Evolutionary conservation across 2,113 vertebrate species (phyloP).

Genomic region (Ursus arctos): DNA sequence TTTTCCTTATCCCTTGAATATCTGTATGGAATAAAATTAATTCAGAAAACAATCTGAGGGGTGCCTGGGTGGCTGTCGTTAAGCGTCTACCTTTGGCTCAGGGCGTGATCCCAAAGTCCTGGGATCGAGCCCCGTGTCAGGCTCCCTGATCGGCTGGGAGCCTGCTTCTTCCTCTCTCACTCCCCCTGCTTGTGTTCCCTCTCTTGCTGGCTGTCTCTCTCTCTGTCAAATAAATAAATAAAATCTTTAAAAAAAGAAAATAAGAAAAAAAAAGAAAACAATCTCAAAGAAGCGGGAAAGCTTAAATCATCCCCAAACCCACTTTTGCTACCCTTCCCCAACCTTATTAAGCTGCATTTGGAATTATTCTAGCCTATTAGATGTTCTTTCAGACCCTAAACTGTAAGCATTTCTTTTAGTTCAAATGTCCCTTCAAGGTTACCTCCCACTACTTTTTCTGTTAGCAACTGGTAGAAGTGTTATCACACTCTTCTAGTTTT

Average conservation of each 20-base stretch:
- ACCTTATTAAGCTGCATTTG: constrained; percentile 13
- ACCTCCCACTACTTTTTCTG: not conserved
- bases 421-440: constrained; percentile 11
- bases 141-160: too few relatives aligned
- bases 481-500: not conserved
- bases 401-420: not conserved
- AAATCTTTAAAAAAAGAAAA: too few relatives aligned
- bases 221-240: too few relatives aligned
- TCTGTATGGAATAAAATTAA: constrained; percentile 60
- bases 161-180: too few relatives aligned
- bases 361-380: not conserved
- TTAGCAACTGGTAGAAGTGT: not conserved
- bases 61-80: too few relatives aligned
- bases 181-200: too few relatives aligned
- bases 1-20: constrained; percentile 53
- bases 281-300: constrained; percentile 29
- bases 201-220: too few relatives aligned
- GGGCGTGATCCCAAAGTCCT: too few relatives aligned
- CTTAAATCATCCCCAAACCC: not conserved
- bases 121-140: too few relatives aligned
- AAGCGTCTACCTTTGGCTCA: too few relatives aligned
- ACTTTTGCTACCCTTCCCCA: not conserved
- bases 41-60: constrained; percentile 34
- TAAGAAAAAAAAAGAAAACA: not conserved
- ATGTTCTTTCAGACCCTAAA: constrained; percentile 32